Conservation (phyloP, 2,113 vertebrate species). For the Tychaedon coryphoeus region DNA sequence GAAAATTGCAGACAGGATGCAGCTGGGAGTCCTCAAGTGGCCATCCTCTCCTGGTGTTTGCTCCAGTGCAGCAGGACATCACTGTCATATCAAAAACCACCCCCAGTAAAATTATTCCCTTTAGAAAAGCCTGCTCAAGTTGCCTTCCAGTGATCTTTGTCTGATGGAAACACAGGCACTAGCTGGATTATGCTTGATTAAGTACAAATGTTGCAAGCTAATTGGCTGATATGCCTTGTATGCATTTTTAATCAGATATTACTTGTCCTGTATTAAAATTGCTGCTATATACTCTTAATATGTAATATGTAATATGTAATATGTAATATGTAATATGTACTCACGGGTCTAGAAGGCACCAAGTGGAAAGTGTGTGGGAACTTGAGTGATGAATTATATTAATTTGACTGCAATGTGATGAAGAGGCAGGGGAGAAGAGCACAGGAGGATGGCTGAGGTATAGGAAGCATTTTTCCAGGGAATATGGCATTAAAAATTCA, state of each 20-base stretch:
- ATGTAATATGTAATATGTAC: background rate
- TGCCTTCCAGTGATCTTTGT: background rate
- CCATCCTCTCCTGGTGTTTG: background rate
- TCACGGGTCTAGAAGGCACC: background rate
- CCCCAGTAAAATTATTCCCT: background rate
- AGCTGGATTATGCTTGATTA: background rate
- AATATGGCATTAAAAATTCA: background rate
- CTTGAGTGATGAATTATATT: background rate
- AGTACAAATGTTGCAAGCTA: background rate
- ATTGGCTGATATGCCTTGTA: background rate
- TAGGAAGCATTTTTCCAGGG: background rate
- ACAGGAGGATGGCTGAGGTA: background rate
- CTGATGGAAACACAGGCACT: background rate
- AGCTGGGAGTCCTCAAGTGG: background rate
- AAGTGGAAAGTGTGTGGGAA: background rate
- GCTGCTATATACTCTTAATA: background rate
- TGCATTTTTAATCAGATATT: background rate
- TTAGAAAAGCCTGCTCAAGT: background rate
- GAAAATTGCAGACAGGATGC: background rate
- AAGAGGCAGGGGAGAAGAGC: background rate
- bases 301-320: background rate
- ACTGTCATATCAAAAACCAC: background rate
- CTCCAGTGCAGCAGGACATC: background rate
- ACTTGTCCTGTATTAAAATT: background rate
- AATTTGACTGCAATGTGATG: accelerated